phyloP scores from a whole-genome alignment of 1,140 invertebrate genomes.

The Aphelinus certus region DNA sequence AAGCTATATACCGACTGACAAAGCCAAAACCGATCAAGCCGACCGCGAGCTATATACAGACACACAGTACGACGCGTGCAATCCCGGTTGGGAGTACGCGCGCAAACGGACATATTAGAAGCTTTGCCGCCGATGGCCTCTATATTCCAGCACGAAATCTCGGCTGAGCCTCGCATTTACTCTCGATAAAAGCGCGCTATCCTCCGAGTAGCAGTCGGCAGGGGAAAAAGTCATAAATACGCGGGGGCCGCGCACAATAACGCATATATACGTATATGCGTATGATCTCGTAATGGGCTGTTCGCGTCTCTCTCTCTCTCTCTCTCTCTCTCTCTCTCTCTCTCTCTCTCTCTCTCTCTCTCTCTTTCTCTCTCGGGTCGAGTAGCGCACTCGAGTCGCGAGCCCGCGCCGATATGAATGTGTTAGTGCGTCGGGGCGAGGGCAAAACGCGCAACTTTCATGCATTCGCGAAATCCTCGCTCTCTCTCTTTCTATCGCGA shows the following conservation, averaged over 20 bases:
- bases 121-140: too few species aligned
- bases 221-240: constrained; percentile 29
- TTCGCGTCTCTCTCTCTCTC: not conserved
- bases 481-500: not conserved
- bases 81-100: too few species aligned
- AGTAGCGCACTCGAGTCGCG: not conserved
- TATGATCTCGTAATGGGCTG: constrained; percentile 33
- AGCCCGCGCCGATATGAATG: not conserved
- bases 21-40: too few species aligned
- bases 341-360: too few species aligned
- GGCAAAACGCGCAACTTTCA: not conserved
- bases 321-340: too few species aligned
- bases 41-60: too few species aligned
- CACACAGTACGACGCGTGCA: too few species aligned
- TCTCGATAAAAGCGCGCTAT: constrained; percentile 23
- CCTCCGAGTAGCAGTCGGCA: not conserved
- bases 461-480: constrained; percentile 18
- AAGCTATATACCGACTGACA: too few species aligned
- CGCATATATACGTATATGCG: constrained; percentile 6
- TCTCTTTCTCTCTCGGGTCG: too few species aligned
- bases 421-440: not conserved
- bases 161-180: constrained; percentile 18
- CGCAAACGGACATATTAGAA: constrained; percentile 11
- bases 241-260: not conserved
- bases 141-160: constrained; percentile 25